Evolutionary conservation across 2,113 vertebrate species (phyloP).

Genomic region (Podarcis muralis): DNA sequence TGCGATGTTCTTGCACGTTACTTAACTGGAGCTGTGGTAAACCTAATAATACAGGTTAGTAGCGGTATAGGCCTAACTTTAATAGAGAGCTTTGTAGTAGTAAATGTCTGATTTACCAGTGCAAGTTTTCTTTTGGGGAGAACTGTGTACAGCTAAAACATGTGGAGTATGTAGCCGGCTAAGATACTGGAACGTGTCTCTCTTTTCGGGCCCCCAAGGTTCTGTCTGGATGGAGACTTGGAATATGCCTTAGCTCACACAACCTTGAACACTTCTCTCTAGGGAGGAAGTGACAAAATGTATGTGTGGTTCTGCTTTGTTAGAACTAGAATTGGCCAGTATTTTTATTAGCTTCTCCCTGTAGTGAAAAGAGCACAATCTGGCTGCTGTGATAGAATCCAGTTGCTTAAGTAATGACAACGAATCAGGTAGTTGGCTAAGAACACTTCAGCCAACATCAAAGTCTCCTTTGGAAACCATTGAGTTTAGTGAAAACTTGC

Average conservation of each 20-base stretch:
- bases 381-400: not conserved
- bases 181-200: not conserved
- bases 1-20: conserved; percentile 84
- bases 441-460: too few relatives aligned
- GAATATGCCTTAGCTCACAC: not conserved
- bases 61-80: conserved; percentile 2
- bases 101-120: not conserved
- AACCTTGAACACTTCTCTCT: not conserved
- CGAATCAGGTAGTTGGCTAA: not conserved
- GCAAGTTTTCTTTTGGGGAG: not conserved
- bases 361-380: not conserved
- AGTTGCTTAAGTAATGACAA: not conserved
- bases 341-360: not conserved
- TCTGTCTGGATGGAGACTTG: not conserved
- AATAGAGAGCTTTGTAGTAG: conserved; percentile 14
- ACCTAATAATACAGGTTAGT: conserved; percentile 85
- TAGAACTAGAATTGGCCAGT: not conserved
- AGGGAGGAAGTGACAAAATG: not conserved
- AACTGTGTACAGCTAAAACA: not conserved
- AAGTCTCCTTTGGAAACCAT: not conserved
- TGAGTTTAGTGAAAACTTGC: not conserved
- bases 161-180: not conserved
- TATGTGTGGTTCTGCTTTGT: not conserved
- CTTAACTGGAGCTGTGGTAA: conserved; percentile 79
- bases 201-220: not conserved